These are phyloP conservation scores for Seriola aureovittata DNA, from an alignment of 2,113 vertebrate genomes.

Conservation along the genomic window DNA sequence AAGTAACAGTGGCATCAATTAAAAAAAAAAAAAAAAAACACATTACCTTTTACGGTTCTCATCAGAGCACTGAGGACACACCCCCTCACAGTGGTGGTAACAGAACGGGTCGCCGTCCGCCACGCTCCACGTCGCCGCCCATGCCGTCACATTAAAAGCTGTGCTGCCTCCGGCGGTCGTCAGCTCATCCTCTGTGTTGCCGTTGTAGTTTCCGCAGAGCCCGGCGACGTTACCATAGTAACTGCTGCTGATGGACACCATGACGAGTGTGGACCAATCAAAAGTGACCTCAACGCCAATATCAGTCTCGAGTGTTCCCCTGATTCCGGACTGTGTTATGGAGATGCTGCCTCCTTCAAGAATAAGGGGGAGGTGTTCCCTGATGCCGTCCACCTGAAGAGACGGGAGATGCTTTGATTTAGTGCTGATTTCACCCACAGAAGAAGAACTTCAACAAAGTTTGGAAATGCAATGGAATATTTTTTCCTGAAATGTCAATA, in stretches of 20 bases:
- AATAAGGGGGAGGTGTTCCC: conserved; percentile 5
- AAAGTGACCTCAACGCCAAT: conserved; percentile 32
- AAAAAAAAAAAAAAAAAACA: too few relatives aligned
- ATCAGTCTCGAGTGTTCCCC: conserved; percentile 12
- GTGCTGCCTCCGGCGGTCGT: neutral
- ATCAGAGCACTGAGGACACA: conserved; percentile 30
- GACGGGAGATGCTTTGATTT: neutral
- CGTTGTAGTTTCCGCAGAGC: conserved; percentile 56
- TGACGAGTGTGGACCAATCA: conserved; percentile 34
- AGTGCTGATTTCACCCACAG: neutral
- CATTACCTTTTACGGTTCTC: conserved; percentile 33
- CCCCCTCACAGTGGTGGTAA: conserved; percentile 32
- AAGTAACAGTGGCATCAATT: too few relatives aligned
- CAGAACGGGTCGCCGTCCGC: conserved; percentile 37
- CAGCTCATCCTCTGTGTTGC: conserved; percentile 27
- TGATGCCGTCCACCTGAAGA: conserved; percentile 32
- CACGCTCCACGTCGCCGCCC: conserved; percentile 29
- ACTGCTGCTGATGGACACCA: conserved; percentile 49
- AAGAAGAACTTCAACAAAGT: too few relatives aligned
- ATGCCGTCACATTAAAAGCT: conserved; percentile 16
- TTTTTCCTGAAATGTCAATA: too few relatives aligned
- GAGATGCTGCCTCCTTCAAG: conserved; percentile 32
- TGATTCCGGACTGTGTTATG: conserved; percentile 30
- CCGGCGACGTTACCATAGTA: conserved; percentile 39
- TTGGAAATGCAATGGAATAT: too few relatives aligned